These are phyloP conservation scores for Drosophila antonietae DNA, from an alignment of 2,888 invertebrate species.

Conservation along the genomic window DNA sequence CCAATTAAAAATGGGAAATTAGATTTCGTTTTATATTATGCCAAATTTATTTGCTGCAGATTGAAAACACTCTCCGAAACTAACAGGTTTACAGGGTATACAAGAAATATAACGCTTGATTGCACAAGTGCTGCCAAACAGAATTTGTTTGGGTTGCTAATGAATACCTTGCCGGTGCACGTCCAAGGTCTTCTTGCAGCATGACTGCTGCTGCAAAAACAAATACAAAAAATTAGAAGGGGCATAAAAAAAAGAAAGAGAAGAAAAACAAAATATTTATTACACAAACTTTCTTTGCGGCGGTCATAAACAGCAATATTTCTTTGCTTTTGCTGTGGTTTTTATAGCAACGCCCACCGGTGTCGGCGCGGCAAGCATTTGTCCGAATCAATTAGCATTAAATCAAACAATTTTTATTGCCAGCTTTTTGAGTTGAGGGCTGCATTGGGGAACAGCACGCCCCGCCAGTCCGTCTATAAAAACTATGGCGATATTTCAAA, in stretches of 20 bases:
- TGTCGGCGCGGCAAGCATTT: conserved; percentile 23
- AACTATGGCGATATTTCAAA: conserved; percentile 34
- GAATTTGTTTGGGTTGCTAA: conserved; percentile 59
- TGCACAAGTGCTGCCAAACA: conserved; percentile 48
- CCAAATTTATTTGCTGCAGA: not conserved
- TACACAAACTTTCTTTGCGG: conserved; percentile 57
- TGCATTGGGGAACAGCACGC: conserved; percentile 27
- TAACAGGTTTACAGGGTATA: conserved; percentile 10
- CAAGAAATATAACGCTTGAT: conserved; percentile 29
- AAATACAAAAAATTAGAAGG: conserved; percentile 7
- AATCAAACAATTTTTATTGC: conserved; percentile 66
- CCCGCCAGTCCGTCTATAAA: conserved; percentile 16
- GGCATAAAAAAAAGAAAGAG: conserved; percentile 1
- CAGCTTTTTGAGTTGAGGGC: conserved; percentile 29
- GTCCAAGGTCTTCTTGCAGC: conserved; percentile 1
- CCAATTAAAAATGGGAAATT: too few species aligned
- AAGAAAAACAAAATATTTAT: conserved; percentile 33
- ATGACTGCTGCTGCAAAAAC: conserved; percentile 31
- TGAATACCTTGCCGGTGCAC: conserved; percentile 31
- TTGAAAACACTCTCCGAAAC: not conserved
- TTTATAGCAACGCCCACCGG: conserved; percentile 56
- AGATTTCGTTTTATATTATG: too few species aligned
- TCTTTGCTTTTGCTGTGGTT: conserved; percentile 6
- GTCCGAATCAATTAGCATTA: conserved; percentile 74
- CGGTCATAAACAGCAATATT: conserved; percentile 18